These are phyloP conservation scores for Caradrina kadenii DNA, from an alignment of 2,888 invertebrate genomes.

Conservation along the genomic window DNA sequence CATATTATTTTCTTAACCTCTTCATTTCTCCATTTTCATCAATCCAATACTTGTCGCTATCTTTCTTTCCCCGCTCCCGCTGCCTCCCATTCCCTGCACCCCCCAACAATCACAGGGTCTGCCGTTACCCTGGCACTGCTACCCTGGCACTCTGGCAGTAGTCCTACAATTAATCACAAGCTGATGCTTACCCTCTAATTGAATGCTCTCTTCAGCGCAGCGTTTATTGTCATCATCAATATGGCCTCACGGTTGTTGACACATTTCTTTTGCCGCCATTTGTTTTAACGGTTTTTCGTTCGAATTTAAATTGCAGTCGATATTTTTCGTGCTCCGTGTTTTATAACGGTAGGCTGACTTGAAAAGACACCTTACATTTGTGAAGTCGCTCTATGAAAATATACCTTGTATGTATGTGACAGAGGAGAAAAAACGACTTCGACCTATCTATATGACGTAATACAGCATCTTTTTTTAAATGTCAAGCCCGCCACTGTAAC, in stretches of 20 bases:
- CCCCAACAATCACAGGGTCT: slow-evolving; percentile 36
- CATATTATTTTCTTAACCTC: too few species aligned
- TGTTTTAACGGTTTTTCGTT: slow-evolving; percentile 50
- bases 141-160: slow-evolving; percentile 38
- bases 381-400: background rate
- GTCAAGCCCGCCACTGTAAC: too few species aligned
- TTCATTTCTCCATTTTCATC: background rate
- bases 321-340: slow-evolving; percentile 3
- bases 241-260: slow-evolving; percentile 58
- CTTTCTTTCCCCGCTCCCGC: slow-evolving; percentile 21
- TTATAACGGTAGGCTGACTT: background rate
- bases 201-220: slow-evolving; percentile 73
- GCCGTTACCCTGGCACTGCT: slow-evolving; percentile 1
- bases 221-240: slow-evolving; percentile 79
- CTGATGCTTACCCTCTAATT: slow-evolving; percentile 80
- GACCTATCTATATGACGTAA: too few species aligned
- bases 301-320: slow-evolving; percentile 25
- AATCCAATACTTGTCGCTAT: background rate
- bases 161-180: slow-evolving; percentile 69
- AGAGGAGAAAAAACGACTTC: background rate
- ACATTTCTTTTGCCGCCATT: slow-evolving; percentile 51
- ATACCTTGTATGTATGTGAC: too few species aligned
- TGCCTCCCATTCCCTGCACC: slow-evolving; percentile 14
- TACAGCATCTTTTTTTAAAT: too few species aligned
- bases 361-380: background rate